phyloP scores from a whole-genome alignment of 2,797 vertebrate species.

The Tapera naevia region DNA sequence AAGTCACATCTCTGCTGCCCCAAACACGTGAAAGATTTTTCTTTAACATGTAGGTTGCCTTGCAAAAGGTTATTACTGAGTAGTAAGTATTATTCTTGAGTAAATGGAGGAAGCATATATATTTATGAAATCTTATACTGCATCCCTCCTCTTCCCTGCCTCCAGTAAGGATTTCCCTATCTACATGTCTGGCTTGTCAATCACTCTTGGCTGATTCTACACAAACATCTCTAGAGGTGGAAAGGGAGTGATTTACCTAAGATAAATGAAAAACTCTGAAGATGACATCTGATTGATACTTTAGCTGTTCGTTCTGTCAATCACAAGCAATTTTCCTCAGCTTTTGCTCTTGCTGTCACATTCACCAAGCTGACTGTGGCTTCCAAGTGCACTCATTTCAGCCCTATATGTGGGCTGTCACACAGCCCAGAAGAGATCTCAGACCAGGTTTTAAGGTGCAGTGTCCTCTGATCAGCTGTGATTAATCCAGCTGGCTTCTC shows the following conservation, averaged over 20 bases:
- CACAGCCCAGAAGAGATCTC: background rate
- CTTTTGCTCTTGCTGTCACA: background rate
- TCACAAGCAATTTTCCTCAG: background rate
- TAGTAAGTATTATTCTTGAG: background rate
- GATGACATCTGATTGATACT: background rate
- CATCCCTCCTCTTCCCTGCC: background rate
- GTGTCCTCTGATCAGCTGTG: background rate
- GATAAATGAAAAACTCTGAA: background rate
- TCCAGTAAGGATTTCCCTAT: background rate
- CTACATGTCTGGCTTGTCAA: background rate
- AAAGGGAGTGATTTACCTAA: background rate
- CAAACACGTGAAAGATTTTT: background rate
- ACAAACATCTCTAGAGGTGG: background rate
- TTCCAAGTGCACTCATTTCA: background rate
- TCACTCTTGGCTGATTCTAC: background rate
- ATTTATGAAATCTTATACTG: background rate
- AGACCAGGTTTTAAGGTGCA: background rate
- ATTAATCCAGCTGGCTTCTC: background rate
- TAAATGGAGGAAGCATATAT: background rate
- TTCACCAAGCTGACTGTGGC: background rate
- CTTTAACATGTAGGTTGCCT: rapidly evolving
- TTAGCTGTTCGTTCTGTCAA: background rate
- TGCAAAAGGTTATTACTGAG: background rate
- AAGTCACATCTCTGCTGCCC: background rate
- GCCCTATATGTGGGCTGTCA: rapidly evolving